Evolutionary conservation across 2,113 vertebrate genomes (phyloP).

Genomic region (Benthochromis sp.): DNA sequence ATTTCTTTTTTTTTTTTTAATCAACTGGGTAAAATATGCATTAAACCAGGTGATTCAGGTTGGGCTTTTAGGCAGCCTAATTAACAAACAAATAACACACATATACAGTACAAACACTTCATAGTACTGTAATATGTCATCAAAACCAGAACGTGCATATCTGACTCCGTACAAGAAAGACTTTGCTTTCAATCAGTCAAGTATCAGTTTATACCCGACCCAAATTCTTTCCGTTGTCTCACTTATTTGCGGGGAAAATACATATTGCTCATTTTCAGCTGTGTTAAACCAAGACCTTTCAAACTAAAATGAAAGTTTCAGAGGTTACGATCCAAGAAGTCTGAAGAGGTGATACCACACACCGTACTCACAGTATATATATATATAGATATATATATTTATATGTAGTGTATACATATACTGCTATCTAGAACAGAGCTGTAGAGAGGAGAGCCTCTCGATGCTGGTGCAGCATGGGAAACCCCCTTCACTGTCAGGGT

Average conservation of each 20-base stretch:
- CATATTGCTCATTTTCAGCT: conserved; percentile 69
- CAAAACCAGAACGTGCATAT: conserved; percentile 68
- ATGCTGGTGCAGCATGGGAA: conserved; percentile 72
- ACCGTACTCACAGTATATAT: conserved; percentile 22
- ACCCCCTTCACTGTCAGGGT: conserved; percentile 53
- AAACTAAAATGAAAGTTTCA: conserved; percentile 35
- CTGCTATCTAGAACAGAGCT: conserved; percentile 51
- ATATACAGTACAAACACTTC: conserved; percentile 46
- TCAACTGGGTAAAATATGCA: conserved; percentile 70
- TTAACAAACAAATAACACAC: conserved; percentile 43
- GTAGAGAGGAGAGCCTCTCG: conserved; percentile 59
- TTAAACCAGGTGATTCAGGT: conserved; percentile 48
- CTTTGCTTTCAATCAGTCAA: conserved; percentile 50
- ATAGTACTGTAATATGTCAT: conserved; percentile 43
- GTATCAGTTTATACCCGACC: conserved; percentile 46
- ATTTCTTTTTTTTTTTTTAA: conserved; percentile 37
- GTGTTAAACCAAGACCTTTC: conserved; percentile 47
- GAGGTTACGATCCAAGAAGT: conserved; percentile 59
- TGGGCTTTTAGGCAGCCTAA: conserved; percentile 48
- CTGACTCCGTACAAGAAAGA: conserved; percentile 65
- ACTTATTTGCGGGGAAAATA: conserved; percentile 61
- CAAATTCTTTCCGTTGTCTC: conserved; percentile 38
- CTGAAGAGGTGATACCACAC: conserved; percentile 51
- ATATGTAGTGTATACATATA: conserved; percentile 13
- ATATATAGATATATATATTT: background rate